phyloP scores from a whole-genome alignment of 2,888 invertebrate genomes.

The Agrochola circellaris region DNA sequence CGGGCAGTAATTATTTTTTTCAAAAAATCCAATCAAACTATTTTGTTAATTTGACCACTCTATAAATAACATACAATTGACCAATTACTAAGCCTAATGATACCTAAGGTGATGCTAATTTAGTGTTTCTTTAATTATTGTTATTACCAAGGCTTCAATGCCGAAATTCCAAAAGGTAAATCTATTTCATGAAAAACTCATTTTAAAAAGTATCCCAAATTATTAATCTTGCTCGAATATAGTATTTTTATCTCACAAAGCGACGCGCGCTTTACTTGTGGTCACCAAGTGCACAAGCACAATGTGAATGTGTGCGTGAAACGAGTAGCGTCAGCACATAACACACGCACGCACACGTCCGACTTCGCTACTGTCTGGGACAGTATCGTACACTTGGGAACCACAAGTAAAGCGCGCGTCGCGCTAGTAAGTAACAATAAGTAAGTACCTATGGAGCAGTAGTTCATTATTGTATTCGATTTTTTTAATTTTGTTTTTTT shows the following conservation, averaged over 20 bases:
- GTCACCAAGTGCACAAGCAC: too few relatives aligned
- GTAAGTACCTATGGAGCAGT: neutral
- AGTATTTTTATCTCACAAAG: too few relatives aligned
- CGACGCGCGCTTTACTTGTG: too few relatives aligned
- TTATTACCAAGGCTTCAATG: neutral
- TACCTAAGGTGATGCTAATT: slow-evolving; percentile 2
- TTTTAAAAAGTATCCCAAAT: neutral
- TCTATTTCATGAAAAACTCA: neutral
- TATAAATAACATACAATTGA: slow-evolving; percentile 3
- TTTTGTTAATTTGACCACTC: slow-evolving; percentile 12
- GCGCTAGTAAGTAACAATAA: too few relatives aligned
- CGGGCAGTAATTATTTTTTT: neutral
- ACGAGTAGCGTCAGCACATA: too few relatives aligned
- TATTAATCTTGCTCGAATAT: neutral
- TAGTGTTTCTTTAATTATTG: neutral
- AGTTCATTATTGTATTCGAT: neutral
- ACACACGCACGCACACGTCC: too few relatives aligned
- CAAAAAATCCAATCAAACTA: neutral
- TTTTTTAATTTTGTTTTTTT: neutral
- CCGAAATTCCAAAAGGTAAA: neutral
- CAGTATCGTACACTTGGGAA: neutral
- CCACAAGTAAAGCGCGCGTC: too few relatives aligned
- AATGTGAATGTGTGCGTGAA: too few relatives aligned
- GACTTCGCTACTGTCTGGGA: too few relatives aligned
- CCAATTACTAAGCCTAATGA: slow-evolving; percentile 15